These are phyloP conservation scores for Dicrurus megarhynchus DNA, from an alignment of 2,113 vertebrate species.

Conservation along the genomic window DNA sequence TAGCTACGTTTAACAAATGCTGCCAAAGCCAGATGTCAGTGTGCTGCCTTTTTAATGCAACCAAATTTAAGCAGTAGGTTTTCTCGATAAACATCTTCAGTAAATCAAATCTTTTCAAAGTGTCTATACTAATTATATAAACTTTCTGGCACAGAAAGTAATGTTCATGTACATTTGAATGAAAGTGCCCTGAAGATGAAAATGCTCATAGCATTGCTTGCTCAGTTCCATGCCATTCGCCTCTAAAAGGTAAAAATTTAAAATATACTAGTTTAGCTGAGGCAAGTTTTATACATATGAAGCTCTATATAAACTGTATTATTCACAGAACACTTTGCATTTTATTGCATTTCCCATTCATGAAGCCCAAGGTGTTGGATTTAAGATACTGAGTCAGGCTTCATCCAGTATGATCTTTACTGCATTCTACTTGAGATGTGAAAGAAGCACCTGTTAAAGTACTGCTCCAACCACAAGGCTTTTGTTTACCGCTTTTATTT, in stretches of 20 bases:
- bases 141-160: neutral
- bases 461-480: constrained; percentile 7
- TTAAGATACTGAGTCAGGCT: neutral
- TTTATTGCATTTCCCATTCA: neutral
- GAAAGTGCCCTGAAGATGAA: neutral
- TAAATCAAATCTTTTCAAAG: neutral
- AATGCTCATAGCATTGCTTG: neutral
- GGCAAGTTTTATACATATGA: neutral
- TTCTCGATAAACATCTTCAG: neutral
- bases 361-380: neutral
- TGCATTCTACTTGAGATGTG: neutral
- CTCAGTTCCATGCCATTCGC: neutral
- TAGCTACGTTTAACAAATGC: neutral
- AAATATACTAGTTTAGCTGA: neutral
- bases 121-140: neutral
- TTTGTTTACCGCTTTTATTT: constrained; percentile 67
- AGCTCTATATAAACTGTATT: neutral
- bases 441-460: neutral
- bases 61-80: neutral
- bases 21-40: neutral
- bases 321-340: neutral
- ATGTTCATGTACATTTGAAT: neutral
- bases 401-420: neutral
- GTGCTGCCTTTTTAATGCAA: neutral
- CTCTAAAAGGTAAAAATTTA: neutral